A percentile compares a stretch with the other conserved stretches of the same genome.
phyloP scores from a whole-genome alignment of 2,888 invertebrate genomes.

The Philaethria dido region DNA sequence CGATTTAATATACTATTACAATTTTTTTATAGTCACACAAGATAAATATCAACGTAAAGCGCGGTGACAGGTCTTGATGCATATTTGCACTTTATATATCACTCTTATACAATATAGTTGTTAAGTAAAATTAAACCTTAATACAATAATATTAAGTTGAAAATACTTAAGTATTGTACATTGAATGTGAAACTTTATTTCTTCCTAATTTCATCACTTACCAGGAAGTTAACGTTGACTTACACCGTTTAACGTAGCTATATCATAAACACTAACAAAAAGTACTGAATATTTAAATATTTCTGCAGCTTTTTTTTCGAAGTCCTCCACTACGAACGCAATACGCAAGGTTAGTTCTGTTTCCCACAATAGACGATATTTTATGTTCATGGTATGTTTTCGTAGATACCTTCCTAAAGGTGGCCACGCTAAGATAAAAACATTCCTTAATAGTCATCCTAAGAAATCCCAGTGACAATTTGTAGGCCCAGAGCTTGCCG shows the following conservation, averaged over 20 bases:
- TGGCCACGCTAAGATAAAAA: too few relatives aligned
- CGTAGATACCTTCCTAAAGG: too few relatives aligned
- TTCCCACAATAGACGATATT: too few relatives aligned
- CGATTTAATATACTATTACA: slow-evolving; percentile 39
- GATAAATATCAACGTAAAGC: slow-evolving; percentile 51
- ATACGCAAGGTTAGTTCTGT: too few relatives aligned
- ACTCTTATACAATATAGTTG: slow-evolving; percentile 5
- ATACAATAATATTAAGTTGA: slow-evolving; percentile 9
- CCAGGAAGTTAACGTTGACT: slow-evolving; percentile 28
- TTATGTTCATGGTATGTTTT: too few relatives aligned
- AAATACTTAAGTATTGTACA: slow-evolving; percentile 18
- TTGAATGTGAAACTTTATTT: slow-evolving; percentile 38
- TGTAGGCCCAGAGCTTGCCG: too few relatives aligned
- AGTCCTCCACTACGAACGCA: too few relatives aligned
- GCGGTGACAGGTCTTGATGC: slow-evolving; percentile 48
- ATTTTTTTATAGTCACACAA: slow-evolving; percentile 51
- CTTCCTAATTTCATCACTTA: slow-evolving; percentile 31
- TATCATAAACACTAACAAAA: neutral
- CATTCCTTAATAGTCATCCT: too few relatives aligned
- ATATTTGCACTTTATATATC: slow-evolving; percentile 49
- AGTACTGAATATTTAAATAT: too few relatives aligned
- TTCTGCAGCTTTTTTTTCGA: too few relatives aligned
- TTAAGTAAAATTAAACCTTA: slow-evolving; percentile 45
- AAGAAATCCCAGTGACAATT: too few relatives aligned
- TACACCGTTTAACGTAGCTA: slow-evolving; percentile 5